Base-by-base conservation (phyloP, 2,797 vertebrate species). In the Euphonia xanthogaster region DNA sequence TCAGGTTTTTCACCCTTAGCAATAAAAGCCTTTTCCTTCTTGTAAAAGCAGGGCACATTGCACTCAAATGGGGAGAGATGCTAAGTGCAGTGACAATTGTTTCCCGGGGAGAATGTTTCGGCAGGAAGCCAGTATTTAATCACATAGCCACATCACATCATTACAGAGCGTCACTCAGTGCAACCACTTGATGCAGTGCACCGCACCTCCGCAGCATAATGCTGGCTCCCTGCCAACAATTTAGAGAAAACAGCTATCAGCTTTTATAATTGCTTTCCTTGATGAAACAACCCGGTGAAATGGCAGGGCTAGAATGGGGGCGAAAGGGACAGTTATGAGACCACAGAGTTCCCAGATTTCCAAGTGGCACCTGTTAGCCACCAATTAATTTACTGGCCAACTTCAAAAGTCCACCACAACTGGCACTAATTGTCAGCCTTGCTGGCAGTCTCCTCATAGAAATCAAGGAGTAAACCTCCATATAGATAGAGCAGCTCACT, bases 91-190 rank as follows among this genome's bases (percentile, higher is more conserved):
- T 94, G 83, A 90, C 94, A 96, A 96, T 97, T 96, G 91, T 97
- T 96, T 97, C 93, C 91, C 83, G 82, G 80, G 74, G 85, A 96
- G 93, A 90, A 95, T 72, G 94, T 82, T 94, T 97, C 94, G 81
- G 94, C 96, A 97, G 97, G 92, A 97, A 97, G 96, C 93, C 97
- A 97, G 96, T 93, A 79, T 93, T 97, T 97, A 97, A 96, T 97
- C 96, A 94, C 93, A 88, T 54, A 96, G 93, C 96, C 88, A 94
- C 93, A 96, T 95, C 96, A 94, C 90, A 94, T 95, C 94, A 93
- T 96, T 97, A 95, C 92, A 40, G 92, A 96, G 80, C 88, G 4
- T 96, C 96, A 93, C 94, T 97, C 91, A 81, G 86, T 92, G 88
- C 96, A 96, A 79, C 97, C 93, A 97, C 96, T 97, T 96, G 96